A percentile compares a stretch with the other conserved stretches of the same genome.
phyloP scores from a whole-genome alignment of 2,113 vertebrate species.

The Indicator maculatus region DNA sequence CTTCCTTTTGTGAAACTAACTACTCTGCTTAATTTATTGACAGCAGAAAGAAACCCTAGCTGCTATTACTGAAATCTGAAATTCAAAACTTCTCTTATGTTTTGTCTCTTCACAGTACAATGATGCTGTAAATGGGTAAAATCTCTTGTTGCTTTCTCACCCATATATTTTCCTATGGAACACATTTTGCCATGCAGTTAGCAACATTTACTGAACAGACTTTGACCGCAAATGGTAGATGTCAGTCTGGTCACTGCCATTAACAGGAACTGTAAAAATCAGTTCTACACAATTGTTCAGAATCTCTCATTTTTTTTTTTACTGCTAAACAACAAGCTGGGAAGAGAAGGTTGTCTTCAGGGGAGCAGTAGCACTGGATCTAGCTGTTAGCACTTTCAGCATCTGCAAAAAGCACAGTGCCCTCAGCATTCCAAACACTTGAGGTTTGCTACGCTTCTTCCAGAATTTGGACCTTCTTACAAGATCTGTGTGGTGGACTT shows the following conservation, averaged over 20 bases:
- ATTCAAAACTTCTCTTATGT: not conserved
- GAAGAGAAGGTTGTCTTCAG: not conserved
- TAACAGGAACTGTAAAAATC: not conserved
- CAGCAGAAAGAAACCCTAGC: not conserved
- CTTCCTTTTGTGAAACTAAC: not conserved
- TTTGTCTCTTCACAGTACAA: not conserved
- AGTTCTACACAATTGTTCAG: not conserved
- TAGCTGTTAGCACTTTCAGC: not conserved
- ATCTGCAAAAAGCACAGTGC: not conserved
- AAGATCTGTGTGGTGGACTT: not conserved
- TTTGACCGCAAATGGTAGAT: not conserved
- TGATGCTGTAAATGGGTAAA: not conserved
- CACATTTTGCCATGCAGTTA: not conserved
- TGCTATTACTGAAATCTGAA: not conserved
- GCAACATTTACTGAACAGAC: not conserved
- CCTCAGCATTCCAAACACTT: not conserved
- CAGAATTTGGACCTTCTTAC: not conserved
- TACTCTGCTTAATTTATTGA: not conserved
- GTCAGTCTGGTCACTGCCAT: not conserved
- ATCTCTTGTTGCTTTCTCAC: not conserved
- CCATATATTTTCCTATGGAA: not conserved
- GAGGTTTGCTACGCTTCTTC: not conserved
- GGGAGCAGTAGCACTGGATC: not conserved
- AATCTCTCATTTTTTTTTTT: not conserved
- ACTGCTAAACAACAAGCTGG: not conserved